Evolutionary conservation across 2,888 invertebrate genomes (phyloP).

Genomic region (Trichogramma dendrolimi): DNA sequence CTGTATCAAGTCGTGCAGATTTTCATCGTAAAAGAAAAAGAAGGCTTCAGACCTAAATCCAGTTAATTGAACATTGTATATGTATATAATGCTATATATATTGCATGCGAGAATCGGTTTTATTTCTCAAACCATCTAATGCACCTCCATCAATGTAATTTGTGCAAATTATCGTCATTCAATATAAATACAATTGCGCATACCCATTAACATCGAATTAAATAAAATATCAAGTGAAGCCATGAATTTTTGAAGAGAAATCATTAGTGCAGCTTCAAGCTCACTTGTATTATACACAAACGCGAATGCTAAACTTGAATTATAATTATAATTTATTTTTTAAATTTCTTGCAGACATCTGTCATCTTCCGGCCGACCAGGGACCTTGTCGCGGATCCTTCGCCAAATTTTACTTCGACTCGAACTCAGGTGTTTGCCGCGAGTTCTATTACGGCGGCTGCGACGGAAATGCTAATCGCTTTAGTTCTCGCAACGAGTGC

Average conservation of each 20-base stretch:
- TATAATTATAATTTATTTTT: not conserved
- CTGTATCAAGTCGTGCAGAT: no score
- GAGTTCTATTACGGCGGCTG: constrained; percentile 79
- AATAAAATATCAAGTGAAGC: not conserved
- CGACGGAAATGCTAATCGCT: constrained; percentile 78
- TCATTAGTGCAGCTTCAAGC: no score
- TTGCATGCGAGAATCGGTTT: no score
- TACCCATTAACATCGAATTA: not conserved
- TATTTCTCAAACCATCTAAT: no score
- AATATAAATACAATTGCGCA: not conserved
- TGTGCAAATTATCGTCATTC: not conserved
- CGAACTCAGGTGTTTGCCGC: constrained; percentile 59
- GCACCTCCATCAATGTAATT: no score
- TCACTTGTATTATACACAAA: no score
- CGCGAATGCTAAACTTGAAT: not conserved
- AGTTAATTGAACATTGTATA: no score
- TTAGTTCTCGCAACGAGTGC: constrained; percentile 71
- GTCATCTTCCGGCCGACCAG: constrained; percentile 62
- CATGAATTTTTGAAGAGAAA: not conserved
- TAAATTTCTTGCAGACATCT: constrained; percentile 60
- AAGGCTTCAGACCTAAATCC: no score
- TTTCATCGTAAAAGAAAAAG: no score
- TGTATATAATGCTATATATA: no score
- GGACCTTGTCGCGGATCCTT: constrained; percentile 69
- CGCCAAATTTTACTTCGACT: constrained; percentile 70